Base-by-base conservation (phyloP, 2,888 invertebrate genomes). In the Nasonia oneida region DNA sequence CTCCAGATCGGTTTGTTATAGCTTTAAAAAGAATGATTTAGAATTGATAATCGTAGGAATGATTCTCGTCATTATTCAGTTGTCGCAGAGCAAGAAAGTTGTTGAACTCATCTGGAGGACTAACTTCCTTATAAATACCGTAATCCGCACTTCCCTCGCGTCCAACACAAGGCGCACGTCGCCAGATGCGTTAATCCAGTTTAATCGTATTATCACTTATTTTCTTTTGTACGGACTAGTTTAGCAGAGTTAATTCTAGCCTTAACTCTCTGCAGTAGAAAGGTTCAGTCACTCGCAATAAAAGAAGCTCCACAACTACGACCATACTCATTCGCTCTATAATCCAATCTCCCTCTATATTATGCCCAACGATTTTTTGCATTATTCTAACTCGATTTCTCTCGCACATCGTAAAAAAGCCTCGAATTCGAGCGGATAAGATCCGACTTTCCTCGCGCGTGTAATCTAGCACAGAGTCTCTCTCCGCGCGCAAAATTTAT, bases 181-280 rank as follows among this genome's bases (percentile, higher is more conserved):
- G n/a, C 29, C 37, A 12, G 33, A 64, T 23, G 53, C 47, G 33
- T 79, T 80, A 80, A 80, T 79, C 53, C 75, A 75, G n/a, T 70
- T 84, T 76, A 67, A 84, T 70, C 57, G 18, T 18, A 76, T 71
- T 84, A 84, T 84, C 79, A 14, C 71, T 23, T 84, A 76, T 81
- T 75, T 76, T 71, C 70, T 76, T 76, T 23, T 42, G 39, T 39
- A 2, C 71, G 39, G 37, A 73, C 39, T 73, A 73, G 42, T 73
- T 73, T 73, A 73, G 42, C 42, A 67, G 67, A 14, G 67, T 67
- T 33, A 67, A 67, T 67, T 67, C 67, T 15, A 67, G 67, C 67
- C 33, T 67, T 67, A 67, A 67, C 67, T 29, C 67, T 0, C 33
- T 23, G 67, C 67, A 33, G 33, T 33, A 67, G 67, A 67, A 29